Base-by-base conservation (phyloP, 92 coral and sea anemone genomes). In the Phenganax subtilis region DNA sequence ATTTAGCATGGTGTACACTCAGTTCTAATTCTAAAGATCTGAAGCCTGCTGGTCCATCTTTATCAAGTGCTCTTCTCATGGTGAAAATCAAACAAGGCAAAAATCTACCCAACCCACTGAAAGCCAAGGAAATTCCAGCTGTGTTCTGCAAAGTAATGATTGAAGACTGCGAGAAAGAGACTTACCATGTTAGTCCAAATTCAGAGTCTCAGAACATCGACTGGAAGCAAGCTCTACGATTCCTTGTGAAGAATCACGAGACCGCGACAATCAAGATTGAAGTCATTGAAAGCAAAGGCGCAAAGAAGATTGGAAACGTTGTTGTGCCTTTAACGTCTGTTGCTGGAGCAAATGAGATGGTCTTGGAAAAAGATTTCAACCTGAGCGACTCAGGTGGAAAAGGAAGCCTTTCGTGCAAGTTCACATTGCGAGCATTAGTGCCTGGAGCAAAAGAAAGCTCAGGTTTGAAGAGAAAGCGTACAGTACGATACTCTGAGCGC, bases 141-240 rank as follows among this genome's bases (percentile, higher is more conserved):
- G 84, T 93, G 73, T 93, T 78, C 87, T 91, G 97, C 72, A 96
- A 93, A 84, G 85, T 92, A 37, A 87, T 87, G 10, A 92, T 93
- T 14, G 98, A 88, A 76, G 85, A 92, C 57, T 74, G 75, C 25
- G 88, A 89, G 74, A 84, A 83, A 55, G 91, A 91, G 54, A 93
- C 98, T 76, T 93, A 91, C 89, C 89, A 87, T 52, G 87, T 89
- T 66, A 89, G 88, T 51, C 94, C 90, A 16, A 76, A 58, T 76
- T 17, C 29, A 57, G 81, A 76, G 47, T 57, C 81, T 17, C 93
- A 93, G 76, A 88, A 87, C n/a, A 71, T 75, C 37, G 97, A 90
- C 68, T 93, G 98, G 98, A 93, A 91, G 30, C 98, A 93, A 28
- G 94, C 94, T 53, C 85, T 93, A 72, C 89, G 94, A 25, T 93